Conservation (phyloP, 2,113 vertebrate species). For the Rhinolophus ferrumequinum region DNA sequence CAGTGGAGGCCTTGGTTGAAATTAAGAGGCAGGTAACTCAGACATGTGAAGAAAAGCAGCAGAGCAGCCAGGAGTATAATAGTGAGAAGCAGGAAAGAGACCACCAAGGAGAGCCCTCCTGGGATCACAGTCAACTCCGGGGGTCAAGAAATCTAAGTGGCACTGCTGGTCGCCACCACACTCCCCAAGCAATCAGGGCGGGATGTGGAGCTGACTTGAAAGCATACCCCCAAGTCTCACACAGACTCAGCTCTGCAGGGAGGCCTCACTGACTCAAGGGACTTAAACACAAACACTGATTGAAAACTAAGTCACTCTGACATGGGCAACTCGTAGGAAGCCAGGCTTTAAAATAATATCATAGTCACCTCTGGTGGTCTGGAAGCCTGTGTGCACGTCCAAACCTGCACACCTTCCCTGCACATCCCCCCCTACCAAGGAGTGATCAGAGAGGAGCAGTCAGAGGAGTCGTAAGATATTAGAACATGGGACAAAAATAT, state of each 20-base stretch:
- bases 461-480: not conserved
- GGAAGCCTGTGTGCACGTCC: not conserved
- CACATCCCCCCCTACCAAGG: not conserved
- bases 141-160: not conserved
- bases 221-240: not conserved
- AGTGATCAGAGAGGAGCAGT: not conserved
- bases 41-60: not conserved
- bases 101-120: not conserved
- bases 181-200: too few species aligned
- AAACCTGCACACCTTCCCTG: not conserved
- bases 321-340: not conserved
- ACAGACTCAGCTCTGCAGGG: not conserved
- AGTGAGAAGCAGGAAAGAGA: not conserved
- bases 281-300: not conserved
- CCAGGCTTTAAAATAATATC: not conserved
- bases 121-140: not conserved
- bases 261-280: not conserved
- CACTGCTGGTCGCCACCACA: not conserved
- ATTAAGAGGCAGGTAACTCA: not conserved
- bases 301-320: not conserved
- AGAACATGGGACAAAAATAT: not conserved
- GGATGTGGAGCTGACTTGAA: not conserved
- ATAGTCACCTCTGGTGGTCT: not conserved
- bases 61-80: not conserved
- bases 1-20: not conserved